Evolutionary conservation across 2,888 invertebrate genomes (phyloP).

Genomic region (Calameuta filiformis): DNA sequence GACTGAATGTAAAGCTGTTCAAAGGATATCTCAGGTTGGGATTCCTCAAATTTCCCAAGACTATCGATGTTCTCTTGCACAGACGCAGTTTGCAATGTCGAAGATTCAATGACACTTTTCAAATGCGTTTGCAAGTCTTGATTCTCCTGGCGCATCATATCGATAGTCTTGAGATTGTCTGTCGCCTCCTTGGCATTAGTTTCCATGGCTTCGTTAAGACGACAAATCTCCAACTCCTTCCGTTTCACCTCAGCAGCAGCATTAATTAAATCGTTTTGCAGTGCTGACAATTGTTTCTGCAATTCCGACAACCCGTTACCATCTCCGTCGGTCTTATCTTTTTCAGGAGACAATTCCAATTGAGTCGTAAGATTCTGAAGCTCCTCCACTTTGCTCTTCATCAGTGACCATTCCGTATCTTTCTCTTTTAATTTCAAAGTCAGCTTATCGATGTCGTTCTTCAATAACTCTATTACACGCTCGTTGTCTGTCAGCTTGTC

Average conservation of each 20-base stretch:
- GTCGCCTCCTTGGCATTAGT: background rate
- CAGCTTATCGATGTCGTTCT: constrained; percentile 5
- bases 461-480: constrained; percentile 1
- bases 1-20: constrained; percentile 9
- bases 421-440: constrained; percentile 9
- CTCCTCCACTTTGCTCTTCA: constrained; percentile 1
- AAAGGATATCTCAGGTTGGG: background rate
- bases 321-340: background rate
- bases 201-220: background rate
- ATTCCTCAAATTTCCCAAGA: background rate
- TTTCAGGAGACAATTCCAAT: background rate
- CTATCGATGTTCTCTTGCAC: background rate
- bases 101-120: background rate
- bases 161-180: background rate
- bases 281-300: background rate
- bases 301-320: background rate
- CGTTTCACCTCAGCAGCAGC: background rate
- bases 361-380: background rate
- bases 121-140: background rate
- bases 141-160: background rate
- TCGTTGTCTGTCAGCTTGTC: constrained; percentile 8
- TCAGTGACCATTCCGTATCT: background rate
- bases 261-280: background rate
- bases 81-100: background rate
- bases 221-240: background rate